These are phyloP conservation scores for Silvanus unidentatus DNA, from an alignment of 2,888 invertebrate species.

Conservation along the genomic window DNA sequence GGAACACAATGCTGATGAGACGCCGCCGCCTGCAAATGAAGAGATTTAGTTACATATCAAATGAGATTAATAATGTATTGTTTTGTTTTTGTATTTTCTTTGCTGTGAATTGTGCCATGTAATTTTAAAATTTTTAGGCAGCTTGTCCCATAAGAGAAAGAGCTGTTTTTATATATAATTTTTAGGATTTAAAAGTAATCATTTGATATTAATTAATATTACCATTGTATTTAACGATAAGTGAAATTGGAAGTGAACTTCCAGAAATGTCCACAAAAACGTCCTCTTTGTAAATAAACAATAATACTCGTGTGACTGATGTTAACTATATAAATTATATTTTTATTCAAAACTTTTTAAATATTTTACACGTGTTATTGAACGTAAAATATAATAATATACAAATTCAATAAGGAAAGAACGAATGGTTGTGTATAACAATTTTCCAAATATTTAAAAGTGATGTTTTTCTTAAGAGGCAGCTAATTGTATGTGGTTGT, in stretches of 20 bases:
- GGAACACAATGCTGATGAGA: conserved; percentile 50
- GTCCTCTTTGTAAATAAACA: conserved; percentile 26
- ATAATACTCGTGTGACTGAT: conserved; percentile 26
- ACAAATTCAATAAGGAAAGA: no score
- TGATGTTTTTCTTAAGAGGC: no score
- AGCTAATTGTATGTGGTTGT: no score
- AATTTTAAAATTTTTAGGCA: conserved; percentile 18
- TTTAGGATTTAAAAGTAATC: conserved; percentile 17
- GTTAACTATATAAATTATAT: conserved; percentile 23
- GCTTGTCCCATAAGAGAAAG: background rate
- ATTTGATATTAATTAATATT: conserved; percentile 6
- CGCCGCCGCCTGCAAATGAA: conserved; percentile 36
- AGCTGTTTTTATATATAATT: conserved; percentile 13
- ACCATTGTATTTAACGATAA: background rate
- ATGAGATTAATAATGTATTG: conserved; percentile 8
- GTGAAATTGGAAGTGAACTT: no score
- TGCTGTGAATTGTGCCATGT: conserved; percentile 48
- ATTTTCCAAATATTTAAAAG: no score
- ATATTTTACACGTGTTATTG: no score
- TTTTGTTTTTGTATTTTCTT: conserved; percentile 19
- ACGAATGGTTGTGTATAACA: no score
- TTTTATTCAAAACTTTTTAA: conserved; percentile 13
- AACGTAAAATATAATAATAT: no score
- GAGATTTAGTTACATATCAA: conserved; percentile 37
- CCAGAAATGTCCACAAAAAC: conserved; percentile 17